Base-by-base conservation (phyloP, 2,888 invertebrate species). In the Coelinius sp. region DNA sequence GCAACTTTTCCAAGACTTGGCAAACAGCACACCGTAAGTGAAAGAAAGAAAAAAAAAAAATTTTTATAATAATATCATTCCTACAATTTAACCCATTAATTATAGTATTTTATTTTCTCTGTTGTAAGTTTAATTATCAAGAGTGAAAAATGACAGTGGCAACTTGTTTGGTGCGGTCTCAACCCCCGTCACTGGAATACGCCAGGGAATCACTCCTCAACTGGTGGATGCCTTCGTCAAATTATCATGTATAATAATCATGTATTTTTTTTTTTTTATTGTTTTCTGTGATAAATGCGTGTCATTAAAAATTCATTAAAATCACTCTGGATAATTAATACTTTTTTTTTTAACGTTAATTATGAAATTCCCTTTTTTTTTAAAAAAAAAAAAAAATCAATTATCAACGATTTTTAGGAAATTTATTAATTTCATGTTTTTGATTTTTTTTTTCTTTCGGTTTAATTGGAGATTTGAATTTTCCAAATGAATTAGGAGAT, bases 1-100 rank as follows among this genome's bases (percentile, higher is more conserved):
- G 85, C 82, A 84, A 84, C 84, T 85, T 84, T 82, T 79, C 79
- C 83, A 78, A 84, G 84, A 80, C 84, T 86, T 86, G 84, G 83
- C 85, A 82, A 79, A 74, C 78, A 75, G 75, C 76, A 82, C 79
- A 79, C 75, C 73, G 86, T 86, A 85, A 86, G 86, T 85, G 68
- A 17, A 17, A 25, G 17, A 46, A 1, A 62, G n/a, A n/a, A n/a
- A n/a, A n/a, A n/a, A n/a, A n/a, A n/a, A n/a, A n/a, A n/a, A n/a
- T n/a, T n/a, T n/a, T n/a, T n/a, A n/a, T n/a, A n/a, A n/a, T n/a
- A n/a, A n/a, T n/a, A n/a, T n/a, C n/a, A n/a, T n/a, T n/a, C n/a
- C n/a, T n/a, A n/a, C n/a, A n/a, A n/a, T n/a, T n/a, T n/a, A n/a
- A n/a, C 17, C 17, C n/a, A 12, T 31, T 31, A 31, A 31, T n/a